Conservation (phyloP, 2,797 vertebrate genomes). For the Mormyrus proboscirostris region DNA sequence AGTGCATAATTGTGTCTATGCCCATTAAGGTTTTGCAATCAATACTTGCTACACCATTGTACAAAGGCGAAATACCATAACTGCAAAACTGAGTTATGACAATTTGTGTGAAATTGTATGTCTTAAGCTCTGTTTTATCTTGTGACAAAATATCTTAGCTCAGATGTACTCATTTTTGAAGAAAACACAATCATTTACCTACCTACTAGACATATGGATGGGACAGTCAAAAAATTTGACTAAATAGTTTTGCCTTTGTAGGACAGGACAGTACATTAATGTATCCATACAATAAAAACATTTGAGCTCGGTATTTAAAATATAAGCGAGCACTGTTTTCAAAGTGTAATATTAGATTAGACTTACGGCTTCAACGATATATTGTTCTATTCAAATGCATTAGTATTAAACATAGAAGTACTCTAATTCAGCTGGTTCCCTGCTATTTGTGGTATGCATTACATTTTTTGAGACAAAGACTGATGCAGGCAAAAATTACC, state of each 20-base stretch:
- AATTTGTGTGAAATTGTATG: not conserved
- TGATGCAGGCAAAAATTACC: conserved; percentile 9
- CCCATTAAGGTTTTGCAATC: not conserved
- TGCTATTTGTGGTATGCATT: not conserved
- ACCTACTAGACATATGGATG: not conserved
- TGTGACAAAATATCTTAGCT: not conserved
- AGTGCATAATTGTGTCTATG: not conserved
- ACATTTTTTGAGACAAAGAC: not conserved
- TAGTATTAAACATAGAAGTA: not conserved
- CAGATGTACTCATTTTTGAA: not conserved
- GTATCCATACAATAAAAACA: not conserved
- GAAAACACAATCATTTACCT: not conserved
- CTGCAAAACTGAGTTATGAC: not conserved
- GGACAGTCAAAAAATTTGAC: not conserved
- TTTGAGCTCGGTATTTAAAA: not conserved
- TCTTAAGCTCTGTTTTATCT: not conserved
- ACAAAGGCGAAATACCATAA: not conserved
- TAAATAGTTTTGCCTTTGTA: not conserved
- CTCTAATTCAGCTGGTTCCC: not conserved
- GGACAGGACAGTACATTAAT: not conserved
- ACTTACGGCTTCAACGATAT: not conserved
- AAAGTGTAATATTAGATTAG: not conserved
- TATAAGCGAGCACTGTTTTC: not conserved
- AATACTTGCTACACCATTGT: not conserved
- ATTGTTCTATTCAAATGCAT: not conserved